Percentiles rank a stretch among this genome's conserved stretches.
Conservation (phyloP, 1,140 invertebrate genomes). For the Papilio helenus region DNA sequence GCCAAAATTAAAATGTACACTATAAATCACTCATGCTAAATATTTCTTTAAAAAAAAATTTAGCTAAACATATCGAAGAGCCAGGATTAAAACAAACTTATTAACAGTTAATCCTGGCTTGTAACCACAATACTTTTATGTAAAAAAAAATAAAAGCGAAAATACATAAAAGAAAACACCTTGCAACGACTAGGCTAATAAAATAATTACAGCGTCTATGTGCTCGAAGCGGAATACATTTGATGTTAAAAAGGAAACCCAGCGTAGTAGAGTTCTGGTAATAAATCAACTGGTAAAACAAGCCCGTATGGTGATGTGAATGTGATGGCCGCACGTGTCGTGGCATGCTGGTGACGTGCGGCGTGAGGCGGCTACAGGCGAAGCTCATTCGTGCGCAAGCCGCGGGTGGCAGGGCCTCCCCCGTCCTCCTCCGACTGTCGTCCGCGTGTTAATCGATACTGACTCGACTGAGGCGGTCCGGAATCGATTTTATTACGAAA, state of each 20-base stretch:
- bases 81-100: not conserved
- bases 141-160: constrained; percentile 45
- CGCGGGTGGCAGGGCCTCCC: constrained; percentile 63
- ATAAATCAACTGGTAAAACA: constrained; percentile 53
- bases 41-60: not conserved
- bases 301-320: constrained; percentile 58
- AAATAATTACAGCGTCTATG: constrained; percentile 60
- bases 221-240: constrained; percentile 56
- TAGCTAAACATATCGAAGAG: not conserved
- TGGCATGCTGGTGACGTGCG: constrained; percentile 51
- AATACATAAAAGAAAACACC: constrained; percentile 50
- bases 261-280: constrained; percentile 56
- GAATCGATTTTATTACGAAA: constrained; percentile 47
- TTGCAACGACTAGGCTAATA: constrained; percentile 52
- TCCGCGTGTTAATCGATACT: constrained; percentile 43
- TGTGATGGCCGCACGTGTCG: not conserved
- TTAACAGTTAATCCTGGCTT: constrained; percentile 8
- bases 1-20: constrained; percentile 23
- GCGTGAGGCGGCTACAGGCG: constrained; percentile 49
- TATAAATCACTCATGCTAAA: constrained; percentile 25
- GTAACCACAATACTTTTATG: not conserved
- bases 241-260: constrained; percentile 59
- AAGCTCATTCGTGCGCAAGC: constrained; percentile 53
- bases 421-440: constrained; percentile 47
- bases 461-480: constrained; percentile 46